Evolutionary conservation across 2,888 invertebrate genomes (phyloP), one percentile per base, ranked within the genome.

Genomic region (Gnatocerus cornutus): DNA sequence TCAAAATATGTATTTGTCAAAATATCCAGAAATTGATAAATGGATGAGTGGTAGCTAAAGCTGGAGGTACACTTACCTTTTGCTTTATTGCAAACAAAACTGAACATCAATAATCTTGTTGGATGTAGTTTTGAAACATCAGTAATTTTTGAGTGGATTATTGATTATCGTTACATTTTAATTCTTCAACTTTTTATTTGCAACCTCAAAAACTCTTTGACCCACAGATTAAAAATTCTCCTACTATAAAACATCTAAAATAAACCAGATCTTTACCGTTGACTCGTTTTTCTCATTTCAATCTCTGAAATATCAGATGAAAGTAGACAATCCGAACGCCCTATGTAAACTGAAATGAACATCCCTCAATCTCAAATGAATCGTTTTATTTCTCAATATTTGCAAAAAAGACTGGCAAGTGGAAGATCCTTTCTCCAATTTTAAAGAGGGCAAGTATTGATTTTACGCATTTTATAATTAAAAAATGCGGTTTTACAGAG

Each of bases 301-400:
- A 46, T 37, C 48, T 61, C 37, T 16, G 52, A 52, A 50, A 41
- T 52, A 43, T 16, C 46, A 33, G 62, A 52, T 52, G 52, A 52
- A 61, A 37, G 50, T 41, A 62, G 62, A 50, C 52, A 52, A 39
- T 50, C 30, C 52, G 21, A n/a, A n/a, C 33, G 48, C 39, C 33
- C 48, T 33, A 27, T 62, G 62, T n/a, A 62, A 62, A 62, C 41
- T 62, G 50, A 62, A 62, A 39, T 62, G 50, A 62, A 41, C 41
- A 50, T 39, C 41, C 41, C 43, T 30, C 41, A 30, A 39, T 50
- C 39, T 50, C 50, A 50, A 41, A 41, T 41, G 41, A 59, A 46
- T 59, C 46, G 59, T 46, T 29, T 30, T 45, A 59, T 56, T 56
- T 41, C 7, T 27, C 41, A 56, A 56, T 56, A 56, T 56, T 56